These are phyloP conservation scores for Drosophila miranda DNA, from an alignment of 1,140 invertebrate genomes.

Conservation along the genomic window DNA sequence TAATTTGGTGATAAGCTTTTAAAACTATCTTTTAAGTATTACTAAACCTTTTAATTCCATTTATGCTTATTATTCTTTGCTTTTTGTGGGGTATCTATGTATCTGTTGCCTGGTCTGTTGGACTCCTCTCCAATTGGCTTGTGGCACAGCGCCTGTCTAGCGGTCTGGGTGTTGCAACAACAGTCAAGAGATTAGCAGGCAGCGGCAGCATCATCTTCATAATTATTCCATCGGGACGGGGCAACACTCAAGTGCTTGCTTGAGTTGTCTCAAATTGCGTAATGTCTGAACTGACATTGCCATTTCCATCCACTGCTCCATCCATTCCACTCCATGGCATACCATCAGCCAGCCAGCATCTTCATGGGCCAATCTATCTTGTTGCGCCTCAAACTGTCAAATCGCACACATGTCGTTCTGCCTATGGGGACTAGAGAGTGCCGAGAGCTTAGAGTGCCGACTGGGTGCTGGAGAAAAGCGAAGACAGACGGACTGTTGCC, in stretches of 20 bases:
- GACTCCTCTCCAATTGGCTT: conserved; percentile 5
- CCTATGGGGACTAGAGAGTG: background rate
- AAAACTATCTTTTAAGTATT: background rate
- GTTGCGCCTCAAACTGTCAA: conserved; percentile 72
- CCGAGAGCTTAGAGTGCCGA: background rate
- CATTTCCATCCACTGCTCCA: conserved; percentile 33
- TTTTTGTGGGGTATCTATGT: too few relatives aligned
- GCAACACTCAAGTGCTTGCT: conserved; percentile 59
- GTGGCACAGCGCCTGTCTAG: conserved; percentile 19
- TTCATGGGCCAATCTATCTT: conserved; percentile 67
- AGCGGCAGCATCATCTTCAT: conserved; percentile 18
- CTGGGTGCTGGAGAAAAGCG: too few relatives aligned
- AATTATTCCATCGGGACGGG: conserved; percentile 24
- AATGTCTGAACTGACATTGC: conserved; percentile 60
- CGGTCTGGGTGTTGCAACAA: conserved; percentile 38
- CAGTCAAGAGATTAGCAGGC: conserved; percentile 13
- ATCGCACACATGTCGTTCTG: conserved; percentile 59
- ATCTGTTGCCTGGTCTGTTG: too few relatives aligned
- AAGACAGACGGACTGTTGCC: conserved; percentile 7
- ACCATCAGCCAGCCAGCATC: conserved; percentile 19
- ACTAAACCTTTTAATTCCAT: background rate
- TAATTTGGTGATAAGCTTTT: background rate
- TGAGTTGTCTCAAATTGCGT: conserved; percentile 73
- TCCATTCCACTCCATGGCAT: conserved; percentile 6
- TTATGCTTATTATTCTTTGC: background rate